Evolutionary conservation across 2,797 vertebrate species (phyloP), one percentile per base, ranked within the genome.

Genomic region (Eulemur albifrons): DNA sequence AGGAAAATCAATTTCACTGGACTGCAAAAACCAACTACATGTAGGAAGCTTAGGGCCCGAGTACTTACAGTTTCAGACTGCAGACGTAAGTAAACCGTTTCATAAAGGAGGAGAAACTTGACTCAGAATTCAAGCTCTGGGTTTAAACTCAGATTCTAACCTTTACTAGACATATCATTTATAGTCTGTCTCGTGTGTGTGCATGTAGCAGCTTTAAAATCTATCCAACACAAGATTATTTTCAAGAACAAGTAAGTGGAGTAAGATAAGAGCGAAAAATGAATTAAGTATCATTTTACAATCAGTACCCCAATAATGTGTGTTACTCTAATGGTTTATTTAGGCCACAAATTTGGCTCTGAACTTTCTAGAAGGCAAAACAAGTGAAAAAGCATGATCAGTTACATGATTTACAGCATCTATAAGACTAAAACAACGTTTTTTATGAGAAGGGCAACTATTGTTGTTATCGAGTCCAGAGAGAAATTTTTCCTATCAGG

Each of bases 1-100:
- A 97, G 89, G 13, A 95, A 97, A 97, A 96, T 35, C 15, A 94
- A 23, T 83, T 59, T 6, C 23, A 76, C 90, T 54, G 30, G 72
- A 95, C 38, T 84, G 25, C 96, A 93, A 92, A 87, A 90, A 96
- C 32, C 86, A 93, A 94, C 23, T 75, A 88, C 30, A 85, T 2
- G 50, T 93, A 45, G 61, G 32, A 65, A 17, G 15, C 11, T 93
- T 92, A 45, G 38, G 94, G 40, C 0, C 0, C 38, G 94, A 87
- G 70, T 70, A 0, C 93, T 94, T 95, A 45, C 52, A n/a, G 76
- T 93, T 92, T 94, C 54, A 87, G 96, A 85, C 93, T 86, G 50
- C 35, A 98, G 91, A 52, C 38, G 65, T 0, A 0, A 70, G 0
- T 2, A 45, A 88, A 82, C 9, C 94, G 11, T 50, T 10, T 76